Conservation (phyloP, 37 sponge, comb jelly and placozoan genomes). For the Theonella swinhoei region DNA sequence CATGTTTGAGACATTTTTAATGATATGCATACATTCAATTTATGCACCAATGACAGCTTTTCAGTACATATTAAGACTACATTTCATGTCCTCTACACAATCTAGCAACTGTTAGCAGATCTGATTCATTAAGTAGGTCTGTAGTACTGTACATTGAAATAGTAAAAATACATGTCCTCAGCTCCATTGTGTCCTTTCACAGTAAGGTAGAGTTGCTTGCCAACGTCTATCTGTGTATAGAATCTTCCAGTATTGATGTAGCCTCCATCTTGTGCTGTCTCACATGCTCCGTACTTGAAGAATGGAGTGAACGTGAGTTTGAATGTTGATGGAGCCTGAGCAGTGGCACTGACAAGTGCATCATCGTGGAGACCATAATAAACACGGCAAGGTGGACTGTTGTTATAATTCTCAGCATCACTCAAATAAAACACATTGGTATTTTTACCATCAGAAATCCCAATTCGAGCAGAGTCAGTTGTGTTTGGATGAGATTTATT, state of each 20-base stretch:
- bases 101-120: too few species aligned
- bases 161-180: background rate
- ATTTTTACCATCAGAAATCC: background rate
- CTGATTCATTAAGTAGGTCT: too few species aligned
- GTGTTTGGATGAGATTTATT: background rate
- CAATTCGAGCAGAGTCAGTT: background rate
- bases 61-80: too few species aligned
- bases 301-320: background rate
- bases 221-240: conserved; percentile 6
- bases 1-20: too few species aligned
- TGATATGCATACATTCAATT: too few species aligned
- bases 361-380: background rate
- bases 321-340: background rate
- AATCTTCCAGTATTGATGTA: conserved; percentile 13
- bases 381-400: background rate
- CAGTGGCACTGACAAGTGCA: background rate
- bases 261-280: background rate
- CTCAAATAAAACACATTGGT: background rate
- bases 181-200: background rate
- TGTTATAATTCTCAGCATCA: background rate
- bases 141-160: background rate
- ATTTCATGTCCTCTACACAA: too few species aligned
- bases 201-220: background rate
- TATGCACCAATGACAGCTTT: too few species aligned
- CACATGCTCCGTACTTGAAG: conserved; percentile 1